Evolutionary conservation across 2,113 vertebrate genomes (phyloP), one percentile per base, ranked within the genome.

Genomic region (Oxyura jamaicensis): DNA sequence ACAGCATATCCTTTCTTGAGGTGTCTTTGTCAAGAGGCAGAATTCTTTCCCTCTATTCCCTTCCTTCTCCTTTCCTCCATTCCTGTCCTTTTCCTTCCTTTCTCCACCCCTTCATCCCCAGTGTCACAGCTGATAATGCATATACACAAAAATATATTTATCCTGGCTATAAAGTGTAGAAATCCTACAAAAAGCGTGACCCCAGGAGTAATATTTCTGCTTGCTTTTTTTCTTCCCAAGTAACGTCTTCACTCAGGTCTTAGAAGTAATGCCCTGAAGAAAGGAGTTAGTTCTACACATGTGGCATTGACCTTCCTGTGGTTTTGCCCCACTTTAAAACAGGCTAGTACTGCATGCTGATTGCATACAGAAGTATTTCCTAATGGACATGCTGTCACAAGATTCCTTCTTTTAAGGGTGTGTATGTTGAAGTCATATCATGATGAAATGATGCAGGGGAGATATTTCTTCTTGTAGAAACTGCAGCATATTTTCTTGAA

Each of bases 241-340:
- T 39, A 20, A 10, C 0, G 0, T 21, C 53, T 11, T 33, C 33
- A 8, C 0, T 50, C 44, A 69, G 44, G 23, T 83, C 11, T 7
- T 50, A 44, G 35, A 22, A 31, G 25, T 69, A 66, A 53, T 31
- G 62, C 33, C 15, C 8, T 28, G 39, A 52, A 77, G 62, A 33
- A 79, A 59, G 23, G 3, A 17, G 29, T 17, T 44, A 12, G 31
- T 9, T 6, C 56, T 73, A 8, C 8, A 62, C 29, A 39, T 31
- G 35, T 52, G 58, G 13, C 31, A 20, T 48, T 72, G 85, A n/a
- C 10, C 35, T 78, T 76, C 18, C 13, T 36, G 25, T 77, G 56
- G 28, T 62, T 53, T 74, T 91, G n/a, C 33, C 44, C 44, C 19
- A 8, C 22, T 56, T 62, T 41, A 25, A 39, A 58, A 83, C 10